Evolutionary conservation across 1,140 invertebrate genomes (phyloP).

Genomic region (Lasioglossum albipes): DNA sequence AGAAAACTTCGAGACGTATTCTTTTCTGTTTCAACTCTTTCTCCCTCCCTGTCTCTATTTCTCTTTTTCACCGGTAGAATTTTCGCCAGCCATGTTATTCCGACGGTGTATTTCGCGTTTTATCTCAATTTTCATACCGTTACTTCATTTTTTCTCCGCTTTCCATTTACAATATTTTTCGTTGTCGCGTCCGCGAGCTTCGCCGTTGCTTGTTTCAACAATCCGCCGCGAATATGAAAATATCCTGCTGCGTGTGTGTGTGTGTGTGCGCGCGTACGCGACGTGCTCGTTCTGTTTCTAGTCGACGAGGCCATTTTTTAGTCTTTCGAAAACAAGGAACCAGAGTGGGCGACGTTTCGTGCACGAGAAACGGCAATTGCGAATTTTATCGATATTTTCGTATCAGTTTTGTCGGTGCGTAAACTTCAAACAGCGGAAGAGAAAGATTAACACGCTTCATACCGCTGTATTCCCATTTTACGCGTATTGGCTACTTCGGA

Average conservation of each 20-base stretch:
- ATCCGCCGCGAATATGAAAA: slow-evolving; percentile 16
- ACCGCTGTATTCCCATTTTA: too few relatives aligned
- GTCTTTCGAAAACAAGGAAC: background rate
- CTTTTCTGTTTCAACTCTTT: background rate
- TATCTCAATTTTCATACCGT: slow-evolving; percentile 27
- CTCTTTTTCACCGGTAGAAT: background rate
- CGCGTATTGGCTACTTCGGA: too few relatives aligned
- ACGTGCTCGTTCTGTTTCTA: background rate
- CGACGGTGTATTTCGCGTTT: slow-evolving; percentile 20
- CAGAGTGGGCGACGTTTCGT: background rate
- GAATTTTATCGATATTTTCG: slow-evolving; percentile 1
- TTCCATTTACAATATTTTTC: slow-evolving; percentile 43
- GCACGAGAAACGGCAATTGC: background rate
- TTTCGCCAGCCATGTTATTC: slow-evolving; percentile 26
- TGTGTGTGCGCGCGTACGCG: background rate
- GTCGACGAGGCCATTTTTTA: background rate
- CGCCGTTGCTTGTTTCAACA: slow-evolving; percentile 27
- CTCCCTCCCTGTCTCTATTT: background rate
- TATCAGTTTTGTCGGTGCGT: background rate
- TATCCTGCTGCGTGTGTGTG: background rate
- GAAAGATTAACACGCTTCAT: background rate
- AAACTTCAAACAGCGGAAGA: background rate
- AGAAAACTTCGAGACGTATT: slow-evolving; percentile 10
- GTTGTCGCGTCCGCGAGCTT: background rate
- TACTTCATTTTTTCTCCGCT: background rate